Base-by-base conservation (phyloP, 2,113 vertebrate genomes). In the Orthonyx spaldingii region DNA sequence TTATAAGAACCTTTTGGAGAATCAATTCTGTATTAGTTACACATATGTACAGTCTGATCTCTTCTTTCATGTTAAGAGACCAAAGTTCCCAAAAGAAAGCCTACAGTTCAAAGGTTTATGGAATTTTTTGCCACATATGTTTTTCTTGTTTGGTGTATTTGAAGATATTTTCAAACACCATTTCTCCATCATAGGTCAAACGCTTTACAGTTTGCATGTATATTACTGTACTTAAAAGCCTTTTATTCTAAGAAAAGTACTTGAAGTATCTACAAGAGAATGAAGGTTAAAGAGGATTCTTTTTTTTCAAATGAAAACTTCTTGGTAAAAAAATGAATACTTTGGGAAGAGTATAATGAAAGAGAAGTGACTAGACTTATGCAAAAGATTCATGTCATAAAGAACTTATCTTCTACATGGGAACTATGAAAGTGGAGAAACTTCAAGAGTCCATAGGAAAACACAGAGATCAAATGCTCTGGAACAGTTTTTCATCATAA, bases 141-240 rank as follows among this genome's bases (percentile, higher is more conserved):
- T 95, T 94, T 95, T 84, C 42, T 90, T 92, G 21, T 84, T 95
- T 52, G 28, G 28, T 59, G 11, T 50, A 30, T 86, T 84, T 88
- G 46, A 86, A 94, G 42, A 52, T 55, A 26, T 56, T 88, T 95
- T 87, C 42, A 88, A 93, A n/a, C 5, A 78, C 8, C 5, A 16
- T 88, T 95, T 96, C 44, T 93, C 72, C 42, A 86, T 37, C 21
- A 52, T 12, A 94, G 84, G 42, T 94, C 80, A 89, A 83, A 87
- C 33, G 19, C 3, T 77, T 64, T 84, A 85, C 8, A 60, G 49
- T 39, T 93, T 72, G 41, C 10, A 72, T 49, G 44, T 56, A 24
- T 84, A 74, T 84, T 87, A 60, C 39, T 94, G 11, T 35, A 66
- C 5, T 47, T 79, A 60, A 89, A 81, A 89, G 32, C 15, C 11